Base-by-base conservation (phyloP, 2,797 vertebrate genomes). In the Hybognathus amarus region DNA sequence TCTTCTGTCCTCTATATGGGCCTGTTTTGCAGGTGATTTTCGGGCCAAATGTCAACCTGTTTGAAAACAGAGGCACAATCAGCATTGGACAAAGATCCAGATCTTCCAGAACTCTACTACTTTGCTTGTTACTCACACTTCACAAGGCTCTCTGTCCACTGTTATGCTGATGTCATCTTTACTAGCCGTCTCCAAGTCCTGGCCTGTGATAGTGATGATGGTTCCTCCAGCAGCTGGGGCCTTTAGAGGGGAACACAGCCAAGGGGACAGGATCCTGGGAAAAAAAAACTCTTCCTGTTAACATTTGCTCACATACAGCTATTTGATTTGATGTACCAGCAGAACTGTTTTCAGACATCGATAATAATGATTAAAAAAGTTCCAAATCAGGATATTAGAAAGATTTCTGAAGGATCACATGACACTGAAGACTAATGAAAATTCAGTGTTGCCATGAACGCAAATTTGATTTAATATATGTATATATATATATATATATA, bases 171-270 rank as follows among this genome's bases (percentile, higher is more conserved):
- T 88, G 18, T 99, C 98, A 4, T 95, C 94, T 89, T 93, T 92
- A 9, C 94, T 96, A 5, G 96, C 98, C 0, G 97, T 98, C 90
- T 96, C 92, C 89, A 99, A 89, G 84, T 96, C 3, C 0, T 30
- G 15, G 54, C 98, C 98, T 0, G 0, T 73, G 90, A 99, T 97
- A 66, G 96, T 98, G 91, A 99, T 94, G 0, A 89, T 82, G 0
- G 97, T 99, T 24, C 97, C 97, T 0, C 98, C 98, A 0, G 91
- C 94, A 68, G 88, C 93, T 6, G 87, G n/a, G 97, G 88, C 90
- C 98, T 91, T 74, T 95, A 66, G 18, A 6, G 0, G 95, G 95
- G 0, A 1, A 0, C 3, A 96, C 67, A 0, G 1, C 1, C 1
- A 11, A 0, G 0, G 96, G 96, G 22, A 85, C 12, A 24, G 97